Percentiles rank a stretch among this genome's conserved stretches.
phyloP scores from a whole-genome alignment of 2,113 vertebrate species.

The Melanotaenia duboulayi region DNA sequence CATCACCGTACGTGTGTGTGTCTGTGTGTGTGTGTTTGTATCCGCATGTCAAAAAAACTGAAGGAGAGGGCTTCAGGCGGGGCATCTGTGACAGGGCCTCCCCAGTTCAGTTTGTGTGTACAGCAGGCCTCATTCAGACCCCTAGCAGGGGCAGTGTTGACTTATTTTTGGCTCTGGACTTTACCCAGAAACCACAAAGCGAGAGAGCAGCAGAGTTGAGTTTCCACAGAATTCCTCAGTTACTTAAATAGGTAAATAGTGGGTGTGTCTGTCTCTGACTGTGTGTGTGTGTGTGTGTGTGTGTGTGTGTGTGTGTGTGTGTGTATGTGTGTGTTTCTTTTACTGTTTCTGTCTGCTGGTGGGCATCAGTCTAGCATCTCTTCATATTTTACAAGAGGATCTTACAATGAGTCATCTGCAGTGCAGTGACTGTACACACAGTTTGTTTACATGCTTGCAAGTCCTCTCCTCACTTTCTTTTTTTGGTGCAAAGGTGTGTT shows the following conservation, averaged over 20 bases:
- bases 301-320: too few relatives aligned
- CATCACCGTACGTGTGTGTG: conserved; percentile 6
- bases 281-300: too few relatives aligned
- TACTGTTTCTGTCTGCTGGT: conserved; percentile 11
- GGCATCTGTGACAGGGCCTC: conserved; percentile 71
- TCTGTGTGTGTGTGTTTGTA: conserved; percentile 27
- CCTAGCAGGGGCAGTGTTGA: conserved; percentile 76
- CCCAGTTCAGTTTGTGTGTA: conserved; percentile 65
- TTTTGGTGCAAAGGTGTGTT: conserved; percentile 2
- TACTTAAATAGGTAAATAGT: conserved; percentile 74
- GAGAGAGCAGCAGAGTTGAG: conserved; percentile 57
- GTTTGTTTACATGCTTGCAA: background rate
- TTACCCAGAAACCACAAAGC: conserved; percentile 69
- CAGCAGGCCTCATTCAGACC: conserved; percentile 79
- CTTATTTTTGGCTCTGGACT: conserved; percentile 79
- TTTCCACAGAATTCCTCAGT: conserved; percentile 77
- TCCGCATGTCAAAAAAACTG: conserved; percentile 47
- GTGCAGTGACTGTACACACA: background rate
- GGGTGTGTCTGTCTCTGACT: conserved; percentile 53
- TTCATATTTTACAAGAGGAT: conserved; percentile 26
- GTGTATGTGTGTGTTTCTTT: conserved; percentile 46
- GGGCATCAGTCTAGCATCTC: conserved; percentile 14
- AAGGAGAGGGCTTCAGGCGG: conserved; percentile 43
- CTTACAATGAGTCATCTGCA: conserved; percentile 10
- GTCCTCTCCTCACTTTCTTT: too few relatives aligned